Evolutionary conservation across 2,113 vertebrate species (phyloP).

Genomic region (human (Homo sapiens)): GRCh38 chr3:36663501-36664000

Average conservation of each 20-base stretch:
- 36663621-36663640: not conserved
- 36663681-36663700: too few species aligned
- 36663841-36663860: not conserved
- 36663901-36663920: not conserved
- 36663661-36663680: not conserved
- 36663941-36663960: not conserved
- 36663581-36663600: not conserved
- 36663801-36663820: not conserved
- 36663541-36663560: not conserved
- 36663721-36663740: not conserved
- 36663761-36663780: not conserved
- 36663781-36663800: not conserved
- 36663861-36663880: not conserved
- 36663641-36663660: too few species aligned
- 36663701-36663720: not conserved
- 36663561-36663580: not conserved
- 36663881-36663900: too few species aligned
- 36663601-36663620: not conserved
- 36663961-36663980: not conserved
- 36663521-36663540: not conserved
- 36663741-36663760: not conserved
- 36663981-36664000: not conserved
- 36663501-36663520: not conserved
- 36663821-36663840: too few species aligned
- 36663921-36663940: not conserved